These are phyloP conservation scores for Diadumene lineata DNA, from an alignment of 92 coral and sea anemone genomes.

Conservation along the genomic window DNA sequence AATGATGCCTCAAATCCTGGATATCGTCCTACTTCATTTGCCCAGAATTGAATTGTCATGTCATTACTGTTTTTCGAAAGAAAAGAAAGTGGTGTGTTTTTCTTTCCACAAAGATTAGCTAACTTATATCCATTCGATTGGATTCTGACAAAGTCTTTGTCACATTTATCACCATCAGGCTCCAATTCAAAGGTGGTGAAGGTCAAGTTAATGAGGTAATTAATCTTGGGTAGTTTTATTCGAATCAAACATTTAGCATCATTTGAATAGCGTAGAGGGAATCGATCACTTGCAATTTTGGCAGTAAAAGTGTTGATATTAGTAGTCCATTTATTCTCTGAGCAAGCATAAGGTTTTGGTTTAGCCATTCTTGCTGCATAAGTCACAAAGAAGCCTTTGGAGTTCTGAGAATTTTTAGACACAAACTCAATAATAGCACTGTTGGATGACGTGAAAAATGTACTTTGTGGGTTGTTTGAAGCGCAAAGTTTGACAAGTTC, in stretches of 20 bases:
- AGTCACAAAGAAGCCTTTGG: conserved; percentile 34
- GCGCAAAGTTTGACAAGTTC: conserved; percentile 24
- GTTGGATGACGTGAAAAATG: conserved; percentile 34
- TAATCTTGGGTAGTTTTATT: conserved; percentile 28
- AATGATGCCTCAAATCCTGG: conserved; percentile 71
- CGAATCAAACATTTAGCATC: conserved; percentile 24
- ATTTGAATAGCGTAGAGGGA: conserved; percentile 51
- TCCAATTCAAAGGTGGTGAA: conserved; percentile 40
- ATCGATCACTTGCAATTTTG: conserved; percentile 49
- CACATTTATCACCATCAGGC: conserved; percentile 26
- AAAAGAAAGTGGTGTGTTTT: conserved; percentile 9
- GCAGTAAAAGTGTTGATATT: conserved; percentile 4
- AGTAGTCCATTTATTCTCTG: conserved; percentile 2
- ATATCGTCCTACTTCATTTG: conserved; percentile 53
- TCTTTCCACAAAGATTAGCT: conserved; percentile 45
- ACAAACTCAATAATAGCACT: conserved; percentile 26
- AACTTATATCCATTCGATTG: not conserved
- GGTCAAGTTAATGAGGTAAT: conserved; percentile 31
- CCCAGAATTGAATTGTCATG: conserved; percentile 53
- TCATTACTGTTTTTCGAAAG: conserved; percentile 31
- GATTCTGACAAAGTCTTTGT: conserved; percentile 35
- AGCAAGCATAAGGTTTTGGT: conserved; percentile 53
- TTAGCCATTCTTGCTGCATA: conserved; percentile 31
- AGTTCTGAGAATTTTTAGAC: not conserved
- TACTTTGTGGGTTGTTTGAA: too few species aligned